Conservation (phyloP, 2,797 vertebrate species). For the Smutsia gigantea region DNA sequence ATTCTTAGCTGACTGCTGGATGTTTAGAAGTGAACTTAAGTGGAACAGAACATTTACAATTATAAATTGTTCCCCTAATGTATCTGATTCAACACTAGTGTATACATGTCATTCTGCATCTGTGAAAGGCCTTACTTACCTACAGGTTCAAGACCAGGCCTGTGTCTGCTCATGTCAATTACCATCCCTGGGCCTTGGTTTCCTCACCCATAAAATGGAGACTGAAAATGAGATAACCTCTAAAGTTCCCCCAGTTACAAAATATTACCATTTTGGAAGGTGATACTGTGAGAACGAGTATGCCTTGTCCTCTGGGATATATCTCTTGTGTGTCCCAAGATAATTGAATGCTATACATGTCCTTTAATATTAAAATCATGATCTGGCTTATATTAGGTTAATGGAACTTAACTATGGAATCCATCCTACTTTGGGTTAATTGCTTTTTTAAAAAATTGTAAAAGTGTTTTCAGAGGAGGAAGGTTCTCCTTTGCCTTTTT, state of each 20-base stretch:
- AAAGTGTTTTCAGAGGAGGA: not conserved
- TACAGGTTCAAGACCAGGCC: not conserved
- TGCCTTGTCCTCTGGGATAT: not conserved
- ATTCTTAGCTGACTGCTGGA: not conserved
- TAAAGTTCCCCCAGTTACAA: not conserved
- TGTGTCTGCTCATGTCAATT: not conserved
- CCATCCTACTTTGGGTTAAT: not conserved
- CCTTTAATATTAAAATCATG: not conserved
- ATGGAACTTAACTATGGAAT: not conserved
- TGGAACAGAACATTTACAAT: not conserved
- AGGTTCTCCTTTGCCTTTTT: not conserved
- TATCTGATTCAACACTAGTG: not conserved
- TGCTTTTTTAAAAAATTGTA: slow-evolving; percentile 3
- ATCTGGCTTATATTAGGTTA: not conserved
- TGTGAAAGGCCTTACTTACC: not conserved
- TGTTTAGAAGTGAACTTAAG: slow-evolving; percentile 26
- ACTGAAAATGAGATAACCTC: not conserved
- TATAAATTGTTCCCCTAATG: not conserved
- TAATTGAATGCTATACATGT: not conserved
- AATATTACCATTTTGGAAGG: not conserved
- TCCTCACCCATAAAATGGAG: not conserved
- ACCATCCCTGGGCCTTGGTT: not conserved
- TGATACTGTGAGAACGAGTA: not conserved
- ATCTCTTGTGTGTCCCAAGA: not conserved
- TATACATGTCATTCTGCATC: not conserved